phyloP scores from a whole-genome alignment of 2,888 invertebrate genomes.

The Digitonthophagus gazella region DNA sequence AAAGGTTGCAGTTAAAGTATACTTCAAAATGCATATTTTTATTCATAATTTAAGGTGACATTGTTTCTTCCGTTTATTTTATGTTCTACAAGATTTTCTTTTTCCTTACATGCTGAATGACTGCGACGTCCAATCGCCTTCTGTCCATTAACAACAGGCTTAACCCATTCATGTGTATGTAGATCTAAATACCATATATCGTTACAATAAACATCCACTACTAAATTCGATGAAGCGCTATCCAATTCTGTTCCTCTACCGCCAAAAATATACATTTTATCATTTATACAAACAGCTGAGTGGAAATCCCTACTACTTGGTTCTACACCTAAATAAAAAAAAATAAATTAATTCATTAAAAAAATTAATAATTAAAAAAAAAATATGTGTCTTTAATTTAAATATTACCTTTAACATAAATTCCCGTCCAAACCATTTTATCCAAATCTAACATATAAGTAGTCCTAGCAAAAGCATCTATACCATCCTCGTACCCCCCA shows the following conservation, averaged over 20 bases:
- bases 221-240: conserved; percentile 58
- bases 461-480: conserved; percentile 76
- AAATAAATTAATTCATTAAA: neutral
- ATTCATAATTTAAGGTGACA: no score
- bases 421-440: conserved; percentile 69
- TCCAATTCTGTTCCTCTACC: conserved; percentile 74
- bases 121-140: conserved; percentile 80
- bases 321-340: conserved; percentile 37
- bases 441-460: conserved; percentile 73
- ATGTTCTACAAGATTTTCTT: conserved; percentile 10
- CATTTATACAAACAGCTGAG: conserved; percentile 73
- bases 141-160: conserved; percentile 59
- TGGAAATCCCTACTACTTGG: conserved; percentile 80
- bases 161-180: conserved; percentile 66
- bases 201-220: conserved; percentile 76
- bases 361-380: neutral
- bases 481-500: conserved; percentile 87
- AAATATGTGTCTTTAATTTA: conserved; percentile 32
- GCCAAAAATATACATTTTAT: conserved; percentile 86
- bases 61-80: no score
- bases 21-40: no score
- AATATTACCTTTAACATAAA: conserved; percentile 59
- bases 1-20: no score
- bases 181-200: conserved; percentile 76
- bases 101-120: conserved; percentile 82